These are phyloP conservation scores for Vanessa cardui DNA, from an alignment of 2,888 invertebrate species.

Conservation along the genomic window DNA sequence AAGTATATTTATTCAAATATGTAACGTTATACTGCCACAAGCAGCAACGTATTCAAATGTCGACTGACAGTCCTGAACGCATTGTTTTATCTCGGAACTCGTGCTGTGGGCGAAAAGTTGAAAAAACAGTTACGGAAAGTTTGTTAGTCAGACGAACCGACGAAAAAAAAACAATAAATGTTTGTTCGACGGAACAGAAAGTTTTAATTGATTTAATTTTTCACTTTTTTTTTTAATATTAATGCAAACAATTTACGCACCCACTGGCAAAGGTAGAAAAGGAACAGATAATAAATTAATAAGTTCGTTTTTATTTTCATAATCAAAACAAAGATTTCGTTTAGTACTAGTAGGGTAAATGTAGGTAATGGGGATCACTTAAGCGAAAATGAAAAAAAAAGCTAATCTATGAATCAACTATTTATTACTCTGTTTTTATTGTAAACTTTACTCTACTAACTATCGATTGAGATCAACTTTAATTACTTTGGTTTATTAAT, in stretches of 20 bases:
- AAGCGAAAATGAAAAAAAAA: no score
- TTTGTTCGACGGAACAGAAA: conserved; percentile 25
- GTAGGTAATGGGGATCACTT: no score
- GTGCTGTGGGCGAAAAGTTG: conserved; percentile 17
- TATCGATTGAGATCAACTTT: no score
- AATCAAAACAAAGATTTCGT: no score
- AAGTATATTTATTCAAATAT: not conserved
- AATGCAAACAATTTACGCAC: conserved; percentile 8
- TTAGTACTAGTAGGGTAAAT: no score
- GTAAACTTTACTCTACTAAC: no score
- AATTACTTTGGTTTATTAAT: no score
- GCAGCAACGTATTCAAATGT: conserved; percentile 17
- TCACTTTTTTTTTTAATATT: conserved; percentile 26
- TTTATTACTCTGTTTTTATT: no score
- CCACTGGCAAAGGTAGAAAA: not conserved
- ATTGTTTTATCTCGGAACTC: conserved; percentile 26
- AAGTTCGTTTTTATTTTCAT: no score
- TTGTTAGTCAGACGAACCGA: conserved; percentile 24
- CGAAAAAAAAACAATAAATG: conserved; percentile 24
- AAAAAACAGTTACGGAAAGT: conserved; percentile 29
- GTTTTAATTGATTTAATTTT: conserved; percentile 26
- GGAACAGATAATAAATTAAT: no score
- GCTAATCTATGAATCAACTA: no score
- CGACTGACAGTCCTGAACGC: conserved; percentile 23
- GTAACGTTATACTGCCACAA: conserved; percentile 6